Evolutionary conservation across 1,140 invertebrate genomes (phyloP).

Genomic region (Conus betulinus): DNA sequence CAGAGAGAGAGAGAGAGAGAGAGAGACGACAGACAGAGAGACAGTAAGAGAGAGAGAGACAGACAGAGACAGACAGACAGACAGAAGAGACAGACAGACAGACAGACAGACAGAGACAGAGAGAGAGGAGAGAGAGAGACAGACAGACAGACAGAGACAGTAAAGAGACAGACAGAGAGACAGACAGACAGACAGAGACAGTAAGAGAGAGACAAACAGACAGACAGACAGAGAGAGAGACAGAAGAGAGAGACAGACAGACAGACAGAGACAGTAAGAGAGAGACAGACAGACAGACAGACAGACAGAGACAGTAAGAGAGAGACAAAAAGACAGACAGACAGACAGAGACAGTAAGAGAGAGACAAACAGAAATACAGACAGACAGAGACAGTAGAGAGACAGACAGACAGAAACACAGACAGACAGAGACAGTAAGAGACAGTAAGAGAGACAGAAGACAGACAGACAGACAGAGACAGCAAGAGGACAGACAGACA

Average conservation of each 20-base stretch:
- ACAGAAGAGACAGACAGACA: no score
- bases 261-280: neutral
- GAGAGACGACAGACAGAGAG: neutral
- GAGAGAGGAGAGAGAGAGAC: neutral
- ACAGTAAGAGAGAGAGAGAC: no score
- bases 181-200: neutral
- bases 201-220: neutral
- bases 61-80: no score
- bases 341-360: neutral
- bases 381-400: neutral
- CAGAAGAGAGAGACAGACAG: neutral
- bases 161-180: neutral
- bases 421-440: no score
- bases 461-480: no score
- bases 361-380: neutral
- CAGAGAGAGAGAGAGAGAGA: neutral
- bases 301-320: neutral
- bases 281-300: neutral
- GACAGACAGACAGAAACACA: neutral
- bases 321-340: no score
- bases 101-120: no score
- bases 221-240: neutral
- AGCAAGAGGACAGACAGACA: neutral
- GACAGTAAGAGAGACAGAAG: no score
- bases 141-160: neutral